Base-by-base conservation (phyloP, 2,113 vertebrate genomes). In the Lycaon pictus region DNA sequence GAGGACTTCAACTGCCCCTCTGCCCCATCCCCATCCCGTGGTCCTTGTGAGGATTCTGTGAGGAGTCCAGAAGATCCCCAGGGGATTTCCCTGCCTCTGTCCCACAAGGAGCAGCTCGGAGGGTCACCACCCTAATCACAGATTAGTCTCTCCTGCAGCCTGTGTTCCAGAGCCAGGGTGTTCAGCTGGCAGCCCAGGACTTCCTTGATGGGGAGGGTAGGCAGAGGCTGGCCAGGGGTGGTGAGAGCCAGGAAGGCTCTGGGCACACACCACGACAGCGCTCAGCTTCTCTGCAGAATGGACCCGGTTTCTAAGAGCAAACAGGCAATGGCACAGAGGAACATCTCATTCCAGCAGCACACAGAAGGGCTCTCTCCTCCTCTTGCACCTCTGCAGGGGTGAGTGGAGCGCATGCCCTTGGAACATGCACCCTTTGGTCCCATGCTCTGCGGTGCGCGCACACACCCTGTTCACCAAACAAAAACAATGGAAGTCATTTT, bases 361-460 rank as follows among this genome's bases (percentile, higher is more conserved):
- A 5, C 1, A 3, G 74, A 8, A 11, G 74, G 72, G 43, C 23
- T 48, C 23, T 63, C 48, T 51, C 43, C 74, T 4, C 13, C 74
- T 29, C 23, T 7, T 1, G 1, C 43, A 17, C 15, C 35, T 23
- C 7, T 17, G 43, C 74, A 16, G 25, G 72, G 15, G 43, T 8
- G 72, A 51, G 23, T 15, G 37, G 37, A 15, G 12, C 6, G 12
- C 72, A 27, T 27, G 43, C 43, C 60, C 27, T 5, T 1, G n/a
- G 55, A 17, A 3, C 9, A 22, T 11, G n/a, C 2, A 12, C 56
- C 17, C 55, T 77, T 72, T 48, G 7, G 12, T 19, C 58, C 60
- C 16, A 16, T 11, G 2, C 32, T 29, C n/a, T 12, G 51, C 35
- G 0, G 0, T 9, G 7, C 63, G 9, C 13, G 23, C 71, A 15